These are phyloP conservation scores for Antheraea assamensis DNA, from an alignment of 2,888 invertebrate species.

Conservation along the genomic window DNA sequence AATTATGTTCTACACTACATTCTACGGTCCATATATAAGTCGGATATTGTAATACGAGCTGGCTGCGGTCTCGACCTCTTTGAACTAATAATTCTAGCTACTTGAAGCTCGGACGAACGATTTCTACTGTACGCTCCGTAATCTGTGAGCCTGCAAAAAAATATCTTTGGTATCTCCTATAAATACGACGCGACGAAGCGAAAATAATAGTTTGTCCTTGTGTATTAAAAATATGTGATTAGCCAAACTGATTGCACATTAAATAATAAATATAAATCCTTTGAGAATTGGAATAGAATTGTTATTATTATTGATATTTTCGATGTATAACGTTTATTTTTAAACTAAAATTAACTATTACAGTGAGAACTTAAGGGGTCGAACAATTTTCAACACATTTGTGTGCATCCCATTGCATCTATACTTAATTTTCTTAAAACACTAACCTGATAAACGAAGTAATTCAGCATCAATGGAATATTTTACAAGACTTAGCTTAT, in stretches of 20 bases:
- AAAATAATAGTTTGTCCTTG: background rate
- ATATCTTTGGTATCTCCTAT: background rate
- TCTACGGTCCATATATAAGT: slow-evolving; percentile 35
- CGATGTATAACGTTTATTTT: background rate
- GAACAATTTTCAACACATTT: background rate
- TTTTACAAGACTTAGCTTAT: background rate
- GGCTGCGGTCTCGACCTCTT: slow-evolving; percentile 29
- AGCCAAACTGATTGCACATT: too few species aligned
- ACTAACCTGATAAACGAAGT: background rate
- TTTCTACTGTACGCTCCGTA: slow-evolving; percentile 23
- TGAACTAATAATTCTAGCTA: slow-evolving; percentile 24
- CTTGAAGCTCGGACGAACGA: background rate
- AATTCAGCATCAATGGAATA: background rate
- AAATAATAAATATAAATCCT: too few species aligned
- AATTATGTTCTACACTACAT: slow-evolving; percentile 27
- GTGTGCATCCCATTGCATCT: background rate
- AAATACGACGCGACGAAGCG: background rate
- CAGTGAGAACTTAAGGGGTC: background rate
- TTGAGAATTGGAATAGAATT: background rate
- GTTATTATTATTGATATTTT: background rate
- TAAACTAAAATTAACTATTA: background rate
- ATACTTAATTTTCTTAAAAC: background rate
- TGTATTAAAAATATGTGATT: background rate
- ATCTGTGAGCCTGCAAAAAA: slow-evolving; percentile 24
- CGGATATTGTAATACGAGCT: slow-evolving; percentile 35